Conservation (phyloP, 2,888 invertebrate species). For the Heteromurus nitidus region DNA sequence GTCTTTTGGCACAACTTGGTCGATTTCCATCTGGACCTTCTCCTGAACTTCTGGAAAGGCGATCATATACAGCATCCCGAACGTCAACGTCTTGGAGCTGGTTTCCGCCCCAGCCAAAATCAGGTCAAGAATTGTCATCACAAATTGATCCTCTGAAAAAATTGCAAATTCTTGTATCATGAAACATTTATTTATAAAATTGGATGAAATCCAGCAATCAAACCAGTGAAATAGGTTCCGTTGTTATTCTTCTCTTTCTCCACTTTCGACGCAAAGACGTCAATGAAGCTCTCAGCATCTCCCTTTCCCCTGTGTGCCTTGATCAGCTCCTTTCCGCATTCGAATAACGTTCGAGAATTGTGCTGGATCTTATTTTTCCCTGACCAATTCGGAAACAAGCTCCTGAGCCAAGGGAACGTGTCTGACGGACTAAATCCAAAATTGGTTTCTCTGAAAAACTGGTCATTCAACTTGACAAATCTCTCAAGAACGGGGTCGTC, state of each 20-base stretch:
- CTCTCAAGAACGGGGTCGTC: slow-evolving; percentile 23
- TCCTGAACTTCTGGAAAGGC: slow-evolving; percentile 71
- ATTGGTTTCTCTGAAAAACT: slow-evolving; percentile 18
- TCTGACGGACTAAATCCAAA: slow-evolving; percentile 20
- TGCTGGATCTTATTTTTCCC: not conserved
- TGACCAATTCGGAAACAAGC: slow-evolving; percentile 17
- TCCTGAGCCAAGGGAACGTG: slow-evolving; percentile 31
- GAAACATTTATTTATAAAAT: too few species aligned
- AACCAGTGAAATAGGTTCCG: too few species aligned
- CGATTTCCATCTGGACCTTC: slow-evolving; percentile 74
- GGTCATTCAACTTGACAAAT: slow-evolving; percentile 10
- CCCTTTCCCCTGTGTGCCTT: slow-evolving; percentile 3
- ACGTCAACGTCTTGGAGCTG: slow-evolving; percentile 63
- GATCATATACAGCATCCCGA: slow-evolving; percentile 74
- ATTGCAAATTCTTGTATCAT: too few species aligned
- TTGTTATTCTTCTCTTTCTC: slow-evolving; percentile 8
- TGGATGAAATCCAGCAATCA: too few species aligned
- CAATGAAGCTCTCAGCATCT: slow-evolving; percentile 8
- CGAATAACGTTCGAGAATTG: not conserved
- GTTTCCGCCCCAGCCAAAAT: slow-evolving; percentile 68
- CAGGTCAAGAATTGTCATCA: not conserved
- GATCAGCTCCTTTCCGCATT: slow-evolving; percentile 14
- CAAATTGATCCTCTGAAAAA: slow-evolving; percentile 18
- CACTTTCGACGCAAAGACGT: slow-evolving; percentile 32
- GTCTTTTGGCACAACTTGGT: slow-evolving; percentile 38